phyloP scores from a whole-genome alignment of 2,888 invertebrate species.

The Blera fallax region DNA sequence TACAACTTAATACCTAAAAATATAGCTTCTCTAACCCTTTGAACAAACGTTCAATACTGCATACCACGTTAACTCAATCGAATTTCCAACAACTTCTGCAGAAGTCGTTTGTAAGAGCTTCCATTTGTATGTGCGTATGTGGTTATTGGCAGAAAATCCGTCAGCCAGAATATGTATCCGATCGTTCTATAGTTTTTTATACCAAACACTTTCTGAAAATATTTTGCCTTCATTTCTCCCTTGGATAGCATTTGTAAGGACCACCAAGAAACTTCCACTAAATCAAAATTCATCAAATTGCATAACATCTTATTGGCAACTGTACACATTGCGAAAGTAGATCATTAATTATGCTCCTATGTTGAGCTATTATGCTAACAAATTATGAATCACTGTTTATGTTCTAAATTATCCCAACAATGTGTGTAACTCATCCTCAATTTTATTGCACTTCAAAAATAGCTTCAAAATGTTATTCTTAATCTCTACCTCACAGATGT shows the following conservation, averaged over 20 bases:
- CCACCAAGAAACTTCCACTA: slow-evolving; percentile 7
- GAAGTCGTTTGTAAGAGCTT: no score
- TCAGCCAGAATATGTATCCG: no score
- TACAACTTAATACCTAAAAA: no score
- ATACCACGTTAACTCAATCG: no score
- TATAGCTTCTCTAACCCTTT: no score
- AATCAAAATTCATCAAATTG: slow-evolving; percentile 29
- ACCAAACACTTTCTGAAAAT: no score
- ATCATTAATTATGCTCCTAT: slow-evolving; percentile 41
- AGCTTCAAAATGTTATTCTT: slow-evolving; percentile 19
- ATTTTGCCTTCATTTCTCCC: neutral
- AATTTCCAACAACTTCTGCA: neutral
- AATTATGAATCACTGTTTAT: slow-evolving; percentile 27
- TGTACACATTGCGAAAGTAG: slow-evolving; percentile 11
- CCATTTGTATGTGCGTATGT: no score
- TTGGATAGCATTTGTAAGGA: slow-evolving; percentile 11
- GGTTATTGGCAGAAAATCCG: no score
- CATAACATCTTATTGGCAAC: slow-evolving; percentile 40
- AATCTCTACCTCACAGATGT: slow-evolving; percentile 49
- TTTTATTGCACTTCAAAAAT: slow-evolving; percentile 34
- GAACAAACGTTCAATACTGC: no score
- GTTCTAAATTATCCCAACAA: slow-evolving; percentile 45
- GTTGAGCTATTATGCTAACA: slow-evolving; percentile 33
- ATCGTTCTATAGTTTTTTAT: no score
- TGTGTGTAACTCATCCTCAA: slow-evolving; percentile 15